These are phyloP conservation scores for Callimico goeldii DNA, from an alignment of 2,797 vertebrate species.

Conservation along the genomic window DNA sequence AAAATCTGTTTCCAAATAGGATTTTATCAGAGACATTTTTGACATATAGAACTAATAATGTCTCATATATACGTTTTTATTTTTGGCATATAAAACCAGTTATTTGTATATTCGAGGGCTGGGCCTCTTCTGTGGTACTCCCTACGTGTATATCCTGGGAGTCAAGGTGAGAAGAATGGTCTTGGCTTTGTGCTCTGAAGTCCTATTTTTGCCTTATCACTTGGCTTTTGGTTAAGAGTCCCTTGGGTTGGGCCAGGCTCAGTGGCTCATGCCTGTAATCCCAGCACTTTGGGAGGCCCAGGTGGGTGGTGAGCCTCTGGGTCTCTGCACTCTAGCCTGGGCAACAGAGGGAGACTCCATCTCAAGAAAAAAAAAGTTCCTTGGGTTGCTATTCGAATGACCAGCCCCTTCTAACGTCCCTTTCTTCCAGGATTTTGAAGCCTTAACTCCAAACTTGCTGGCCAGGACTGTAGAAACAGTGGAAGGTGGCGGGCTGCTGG, in stretches of 20 bases:
- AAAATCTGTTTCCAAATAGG: neutral
- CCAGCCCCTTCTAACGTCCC: neutral
- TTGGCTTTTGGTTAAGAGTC: neutral
- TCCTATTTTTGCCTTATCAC: neutral
- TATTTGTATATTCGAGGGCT: neutral
- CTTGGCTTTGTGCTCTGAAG: neutral
- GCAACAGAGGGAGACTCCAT: neutral
- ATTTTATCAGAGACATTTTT: constrained; percentile 21
- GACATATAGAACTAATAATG: neutral
- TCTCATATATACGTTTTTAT: neutral
- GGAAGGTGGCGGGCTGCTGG: constrained; percentile 96
- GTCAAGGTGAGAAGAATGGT: neutral
- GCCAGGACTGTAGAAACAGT: constrained; percentile 97
- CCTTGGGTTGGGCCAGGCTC: neutral
- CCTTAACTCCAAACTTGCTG: constrained; percentile 95
- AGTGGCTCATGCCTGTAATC: neutral
- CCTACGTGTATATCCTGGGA: neutral
- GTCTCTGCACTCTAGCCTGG: neutral
- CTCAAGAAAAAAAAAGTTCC: neutral
- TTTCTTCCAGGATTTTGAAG: constrained; percentile 94
- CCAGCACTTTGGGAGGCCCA: neutral
- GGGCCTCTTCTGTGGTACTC: neutral
- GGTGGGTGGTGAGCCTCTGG: neutral
- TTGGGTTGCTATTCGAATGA: neutral
- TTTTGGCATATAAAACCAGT: neutral